These are phyloP conservation scores for Zoanthus sansibaricus DNA, from an alignment of 92 coral and sea anemone species.

Conservation along the genomic window DNA sequence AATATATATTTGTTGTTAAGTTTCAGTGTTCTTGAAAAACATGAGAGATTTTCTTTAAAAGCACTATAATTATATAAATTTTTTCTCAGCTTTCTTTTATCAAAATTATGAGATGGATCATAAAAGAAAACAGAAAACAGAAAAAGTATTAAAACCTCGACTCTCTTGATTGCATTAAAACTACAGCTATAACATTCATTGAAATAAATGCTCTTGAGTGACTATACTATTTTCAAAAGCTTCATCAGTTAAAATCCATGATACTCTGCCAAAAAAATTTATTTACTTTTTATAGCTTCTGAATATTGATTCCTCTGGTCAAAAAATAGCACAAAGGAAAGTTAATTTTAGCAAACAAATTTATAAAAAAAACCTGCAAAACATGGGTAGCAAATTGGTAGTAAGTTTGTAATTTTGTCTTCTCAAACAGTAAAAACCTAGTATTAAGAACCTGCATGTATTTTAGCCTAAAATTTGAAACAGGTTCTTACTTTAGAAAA, in stretches of 20 bases:
- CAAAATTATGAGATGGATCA: not conserved
- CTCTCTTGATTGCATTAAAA: slow-evolving; percentile 5
- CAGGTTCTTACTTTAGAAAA: not conserved
- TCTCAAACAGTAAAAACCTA: not conserved
- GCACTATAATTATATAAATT: slow-evolving; percentile 10
- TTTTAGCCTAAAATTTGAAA: not conserved
- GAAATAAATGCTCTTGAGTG: not conserved
- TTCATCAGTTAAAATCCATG: not conserved
- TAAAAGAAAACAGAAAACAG: slow-evolving; percentile 7
- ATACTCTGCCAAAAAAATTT: not conserved
- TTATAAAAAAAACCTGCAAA: not conserved
- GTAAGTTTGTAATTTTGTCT: slow-evolving; percentile 2
- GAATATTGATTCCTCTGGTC: not conserved
- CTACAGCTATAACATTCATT: not conserved
- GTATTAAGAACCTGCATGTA: not conserved
- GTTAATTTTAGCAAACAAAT: not conserved
- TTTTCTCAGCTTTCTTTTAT: slow-evolving; percentile 4
- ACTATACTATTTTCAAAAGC: not conserved
- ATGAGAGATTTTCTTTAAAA: slow-evolving; percentile 7
- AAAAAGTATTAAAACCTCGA: not conserved
- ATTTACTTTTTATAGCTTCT: not conserved
- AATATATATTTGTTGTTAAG: slow-evolving; percentile 17
- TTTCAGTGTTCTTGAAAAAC: slow-evolving; percentile 13
- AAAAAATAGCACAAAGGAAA: not conserved
- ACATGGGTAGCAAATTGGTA: not conserved